Evolutionary conservation across 2,113 vertebrate genomes (phyloP).

Genomic region (Rhagologus leucostigma): DNA sequence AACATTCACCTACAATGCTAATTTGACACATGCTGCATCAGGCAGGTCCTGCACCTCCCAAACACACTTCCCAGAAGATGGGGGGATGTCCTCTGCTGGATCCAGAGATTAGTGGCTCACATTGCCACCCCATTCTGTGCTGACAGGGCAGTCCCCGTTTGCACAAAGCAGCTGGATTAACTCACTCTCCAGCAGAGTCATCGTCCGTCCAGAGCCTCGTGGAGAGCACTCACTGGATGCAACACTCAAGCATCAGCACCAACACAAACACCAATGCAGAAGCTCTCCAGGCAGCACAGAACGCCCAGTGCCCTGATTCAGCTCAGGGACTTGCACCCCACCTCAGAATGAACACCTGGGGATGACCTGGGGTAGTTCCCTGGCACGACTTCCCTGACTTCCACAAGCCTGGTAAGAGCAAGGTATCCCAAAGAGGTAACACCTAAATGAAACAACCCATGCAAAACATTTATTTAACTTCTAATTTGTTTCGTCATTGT

Average conservation of each 20-base stretch:
- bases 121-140: background rate
- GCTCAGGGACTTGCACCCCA: background rate
- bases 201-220: rapidly evolving
- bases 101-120: background rate
- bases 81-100: background rate
- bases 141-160: background rate
- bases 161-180: background rate
- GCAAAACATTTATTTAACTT: background rate
- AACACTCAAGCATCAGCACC: background rate
- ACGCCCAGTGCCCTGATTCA: background rate
- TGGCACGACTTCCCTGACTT: background rate
- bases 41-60: background rate
- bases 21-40: background rate
- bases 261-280: background rate
- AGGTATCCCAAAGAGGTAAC: background rate
- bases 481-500: background rate
- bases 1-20: slow-evolving; percentile 4
- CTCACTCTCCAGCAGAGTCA: background rate
- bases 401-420: background rate
- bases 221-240: background rate
- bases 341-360: background rate
- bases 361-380: background rate
- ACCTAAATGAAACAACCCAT: background rate
- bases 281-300: background rate
- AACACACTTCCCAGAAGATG: background rate